phyloP scores from a whole-genome alignment of 1,140 invertebrate species.

The Olivierus martensii region DNA sequence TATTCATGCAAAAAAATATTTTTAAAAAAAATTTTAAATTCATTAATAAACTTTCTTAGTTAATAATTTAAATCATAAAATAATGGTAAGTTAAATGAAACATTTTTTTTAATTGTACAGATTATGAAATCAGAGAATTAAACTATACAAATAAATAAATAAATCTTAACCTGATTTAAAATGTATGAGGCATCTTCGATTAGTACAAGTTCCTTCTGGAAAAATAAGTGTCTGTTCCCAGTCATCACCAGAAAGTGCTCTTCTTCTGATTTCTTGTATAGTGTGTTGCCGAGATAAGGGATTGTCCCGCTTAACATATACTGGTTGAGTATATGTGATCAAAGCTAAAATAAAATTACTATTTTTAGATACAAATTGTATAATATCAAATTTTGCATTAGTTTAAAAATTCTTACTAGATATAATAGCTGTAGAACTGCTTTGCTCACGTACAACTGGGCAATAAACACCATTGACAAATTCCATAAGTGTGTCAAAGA shows the following conservation, averaged over 20 bases:
- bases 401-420: not conserved
- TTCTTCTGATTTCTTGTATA: slow-evolving; percentile 72
- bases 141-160: no score
- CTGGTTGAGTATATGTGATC: slow-evolving; percentile 54
- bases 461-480: slow-evolving; percentile 64
- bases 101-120: no score
- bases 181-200: slow-evolving; percentile 77
- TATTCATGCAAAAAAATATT: no score
- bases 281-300: slow-evolving; percentile 80
- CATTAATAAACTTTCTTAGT: no score
- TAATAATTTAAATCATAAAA: no score
- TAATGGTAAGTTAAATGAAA: no score
- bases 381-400: no score
- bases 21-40: no score
- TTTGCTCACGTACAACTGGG: slow-evolving; percentile 48
- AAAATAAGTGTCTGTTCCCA: slow-evolving; percentile 95
- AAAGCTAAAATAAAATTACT: no score
- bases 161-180: slow-evolving; percentile 70
- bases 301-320: slow-evolving; percentile 85
- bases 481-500: slow-evolving; percentile 72
- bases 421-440: not conserved
- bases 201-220: slow-evolving; percentile 90
- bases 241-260: slow-evolving; percentile 63
- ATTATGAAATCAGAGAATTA: no score
- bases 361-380: no score